Evolutionary conservation across 2,888 invertebrate genomes (phyloP), one percentile per base, ranked within the genome.

Genomic region (Camptogramma bilineatum): DNA sequence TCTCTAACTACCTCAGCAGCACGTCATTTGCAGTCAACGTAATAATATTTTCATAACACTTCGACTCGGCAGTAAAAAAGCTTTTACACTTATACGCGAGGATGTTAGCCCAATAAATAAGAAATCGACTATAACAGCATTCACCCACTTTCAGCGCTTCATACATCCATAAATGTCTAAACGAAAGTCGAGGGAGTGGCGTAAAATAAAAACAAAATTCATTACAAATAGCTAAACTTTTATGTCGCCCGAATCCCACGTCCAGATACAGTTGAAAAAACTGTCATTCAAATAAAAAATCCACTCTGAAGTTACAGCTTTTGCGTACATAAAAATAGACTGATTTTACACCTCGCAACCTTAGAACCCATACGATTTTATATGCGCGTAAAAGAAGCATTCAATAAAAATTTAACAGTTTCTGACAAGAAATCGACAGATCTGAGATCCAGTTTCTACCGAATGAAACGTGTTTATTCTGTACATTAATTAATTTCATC

Each of bases 371-470:
- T 66, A 68, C 58, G 81, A 85, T 87, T 88, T 90, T 90, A 89
- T 90, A 85, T 76, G 81, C 72, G 70, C 85, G 80, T 91, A 90
- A 91, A 90, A 87, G 78, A 69, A 79, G 78, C 74, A 81, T 85
- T 83, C 89, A 86, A 91, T 91, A 91, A 91, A 88, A 86, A 74
- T 86, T 90, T 89, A 87, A 90, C 84, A 79, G 81, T 73, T 73
- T 80, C 72, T 78, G 80, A 80, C 79, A 80, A 78, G 78, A 81
- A 82, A 79, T 80, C 79, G 81, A 74, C 80, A 73, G 75, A 76
- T 76, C 77, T 75, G 68, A 74, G 48, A 57, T n/a, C 34, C 44
- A 39, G 21, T 52, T 39, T 28, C 7, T 39, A 13, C 34, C 10
- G 34, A 39, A 5, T 28, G n/a, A 39, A 39, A 13, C 34, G 13